Evolutionary conservation across 2,797 vertebrate species (phyloP).

Genomic region (Cyclopterus lumpus): DNA sequence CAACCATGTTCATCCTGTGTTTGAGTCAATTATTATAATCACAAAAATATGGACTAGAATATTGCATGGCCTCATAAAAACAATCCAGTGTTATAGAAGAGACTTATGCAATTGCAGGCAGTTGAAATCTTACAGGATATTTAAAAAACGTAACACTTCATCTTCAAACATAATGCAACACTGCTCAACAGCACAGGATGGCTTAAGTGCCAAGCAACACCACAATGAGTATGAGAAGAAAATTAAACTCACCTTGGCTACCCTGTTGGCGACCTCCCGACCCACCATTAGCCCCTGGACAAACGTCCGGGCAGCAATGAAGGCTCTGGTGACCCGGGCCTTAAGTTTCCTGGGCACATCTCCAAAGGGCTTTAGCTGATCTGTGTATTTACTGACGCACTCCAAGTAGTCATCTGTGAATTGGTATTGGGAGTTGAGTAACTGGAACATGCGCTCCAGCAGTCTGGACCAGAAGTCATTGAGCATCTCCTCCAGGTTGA

Average conservation of each 20-base stretch:
- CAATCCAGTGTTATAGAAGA: neutral
- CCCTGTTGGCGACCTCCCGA: constrained; percentile 95
- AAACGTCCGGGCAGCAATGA: constrained; percentile 95
- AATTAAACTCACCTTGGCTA: constrained; percentile 91
- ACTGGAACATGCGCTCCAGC: constrained; percentile 95
- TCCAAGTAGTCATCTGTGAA: constrained; percentile 97
- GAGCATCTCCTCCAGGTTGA: constrained; percentile 96
- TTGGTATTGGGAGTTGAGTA: constrained; percentile 95
- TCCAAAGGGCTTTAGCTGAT: constrained; percentile 96
- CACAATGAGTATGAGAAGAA: constrained; percentile 2
- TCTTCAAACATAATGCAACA: neutral
- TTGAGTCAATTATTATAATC: neutral
- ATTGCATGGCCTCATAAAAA: constrained; percentile 1
- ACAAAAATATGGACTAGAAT: neutral
- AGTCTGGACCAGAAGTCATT: constrained; percentile 97
- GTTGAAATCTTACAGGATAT: neutral
- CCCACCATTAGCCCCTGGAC: constrained; percentile 97
- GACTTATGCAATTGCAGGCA: neutral
- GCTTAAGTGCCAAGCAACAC: neutral
- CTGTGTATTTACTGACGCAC: constrained; percentile 95
- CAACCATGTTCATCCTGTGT: neutral
- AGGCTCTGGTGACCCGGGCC: constrained; percentile 93
- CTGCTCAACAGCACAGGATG: neutral
- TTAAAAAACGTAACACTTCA: neutral
- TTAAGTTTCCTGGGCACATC: constrained; percentile 95